phyloP scores from a whole-genome alignment of 1,140 invertebrate species.

The Drosophila parabipectinata region DNA sequence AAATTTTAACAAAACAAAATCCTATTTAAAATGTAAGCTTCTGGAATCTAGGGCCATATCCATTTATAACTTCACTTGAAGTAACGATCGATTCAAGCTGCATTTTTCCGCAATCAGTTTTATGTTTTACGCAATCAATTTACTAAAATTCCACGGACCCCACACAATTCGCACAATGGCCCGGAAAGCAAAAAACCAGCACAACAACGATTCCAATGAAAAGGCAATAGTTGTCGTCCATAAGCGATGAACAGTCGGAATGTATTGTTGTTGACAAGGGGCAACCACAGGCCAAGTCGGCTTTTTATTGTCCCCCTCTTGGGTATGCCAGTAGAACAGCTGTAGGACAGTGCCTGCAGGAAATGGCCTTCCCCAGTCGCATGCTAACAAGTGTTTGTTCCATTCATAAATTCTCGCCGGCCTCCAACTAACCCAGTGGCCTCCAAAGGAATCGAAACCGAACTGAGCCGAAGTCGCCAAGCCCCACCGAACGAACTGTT shows the following conservation, averaged over 20 bases:
- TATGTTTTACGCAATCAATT: slow-evolving; percentile 30
- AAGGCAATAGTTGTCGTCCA: slow-evolving; percentile 30
- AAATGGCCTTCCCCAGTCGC: slow-evolving; percentile 43
- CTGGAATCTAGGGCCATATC: background rate
- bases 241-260: slow-evolving; percentile 16
- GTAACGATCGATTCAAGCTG: background rate
- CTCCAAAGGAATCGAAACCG: slow-evolving; percentile 17
- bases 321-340: slow-evolving; percentile 19
- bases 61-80: background rate
- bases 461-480: slow-evolving; percentile 1
- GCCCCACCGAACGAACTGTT: slow-evolving; percentile 29
- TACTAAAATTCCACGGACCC: slow-evolving; percentile 4
- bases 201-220: slow-evolving; percentile 2
- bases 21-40: no score
- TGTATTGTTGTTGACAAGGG: background rate
- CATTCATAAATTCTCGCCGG: slow-evolving; percentile 67
- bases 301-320: background rate
- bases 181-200: slow-evolving; percentile 11
- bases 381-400: slow-evolving; percentile 79
- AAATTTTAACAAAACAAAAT: no score
- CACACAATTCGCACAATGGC: slow-evolving; percentile 10
- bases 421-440: slow-evolving; percentile 42
- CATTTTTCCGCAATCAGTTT: background rate
- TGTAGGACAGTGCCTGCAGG: background rate
- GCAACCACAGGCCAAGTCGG: background rate